Percentiles rank a stretch among this genome's conserved stretches.
Evolutionary conservation across 2,888 invertebrate species (phyloP).

Genomic region (Aporophyla nigra): DNA sequence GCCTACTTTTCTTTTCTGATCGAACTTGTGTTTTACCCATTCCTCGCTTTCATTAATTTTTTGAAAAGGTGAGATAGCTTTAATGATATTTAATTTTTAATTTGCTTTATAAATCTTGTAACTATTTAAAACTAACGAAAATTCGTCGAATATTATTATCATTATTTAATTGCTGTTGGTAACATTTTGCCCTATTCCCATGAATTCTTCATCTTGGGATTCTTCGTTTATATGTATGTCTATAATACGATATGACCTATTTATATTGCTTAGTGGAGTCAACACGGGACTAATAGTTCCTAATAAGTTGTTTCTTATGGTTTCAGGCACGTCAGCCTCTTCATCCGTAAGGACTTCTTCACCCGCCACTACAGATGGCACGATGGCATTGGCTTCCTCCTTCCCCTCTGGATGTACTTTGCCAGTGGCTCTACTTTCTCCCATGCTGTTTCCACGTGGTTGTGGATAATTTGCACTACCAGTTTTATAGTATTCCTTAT

Average conservation of each 20-base stretch:
- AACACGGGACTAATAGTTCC: not conserved
- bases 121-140: not conserved
- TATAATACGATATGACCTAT: too few species aligned
- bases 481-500: conserved; percentile 92
- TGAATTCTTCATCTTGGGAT: not conserved
- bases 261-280: not conserved
- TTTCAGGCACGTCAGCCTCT: conserved; percentile 75
- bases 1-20: conserved; percentile 89
- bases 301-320: not conserved
- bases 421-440: conserved; percentile 76
- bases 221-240: not conserved
- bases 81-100: not conserved
- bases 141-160: too few species aligned
- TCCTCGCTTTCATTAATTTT: conserved; percentile 79
- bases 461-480: conserved; percentile 88
- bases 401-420: conserved; percentile 86
- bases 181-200: not conserved
- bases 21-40: conserved; percentile 82
- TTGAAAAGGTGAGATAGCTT: conserved; percentile 82
- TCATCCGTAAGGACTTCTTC: conserved; percentile 77
- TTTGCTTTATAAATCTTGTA: not conserved
- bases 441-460: conserved; percentile 88
- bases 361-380: conserved; percentile 80
- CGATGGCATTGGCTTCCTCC: conserved; percentile 78
- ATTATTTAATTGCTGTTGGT: not conserved